These are phyloP conservation scores for Cisticola juncidis DNA, from an alignment of 2,113 vertebrate genomes.

Conservation along the genomic window DNA sequence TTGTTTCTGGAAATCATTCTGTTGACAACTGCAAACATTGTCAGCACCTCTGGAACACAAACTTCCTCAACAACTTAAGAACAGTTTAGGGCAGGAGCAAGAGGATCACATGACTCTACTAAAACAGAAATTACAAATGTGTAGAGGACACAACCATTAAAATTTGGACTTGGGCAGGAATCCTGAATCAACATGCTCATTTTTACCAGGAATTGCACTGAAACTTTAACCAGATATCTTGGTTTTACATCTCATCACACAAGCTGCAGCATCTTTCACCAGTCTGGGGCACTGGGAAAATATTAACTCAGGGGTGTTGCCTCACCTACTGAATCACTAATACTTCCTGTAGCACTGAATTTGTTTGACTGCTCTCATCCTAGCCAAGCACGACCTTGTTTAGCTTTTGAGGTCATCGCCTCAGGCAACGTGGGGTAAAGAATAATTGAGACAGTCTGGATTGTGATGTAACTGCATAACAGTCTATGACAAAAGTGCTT, in stretches of 20 bases:
- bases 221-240: neutral
- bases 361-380: slow-evolving; percentile 8
- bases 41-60: neutral
- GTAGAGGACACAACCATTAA: neutral
- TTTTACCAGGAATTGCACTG: neutral
- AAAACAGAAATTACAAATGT: neutral
- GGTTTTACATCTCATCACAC: neutral
- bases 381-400: neutral
- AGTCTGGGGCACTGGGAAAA: neutral
- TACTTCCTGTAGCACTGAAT: slow-evolving; percentile 7
- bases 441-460: slow-evolving; percentile 45
- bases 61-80: neutral
- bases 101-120: neutral
- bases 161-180: neutral
- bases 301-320: neutral
- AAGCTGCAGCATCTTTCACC: neutral
- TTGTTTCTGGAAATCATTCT: neutral
- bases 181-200: neutral
- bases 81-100: neutral
- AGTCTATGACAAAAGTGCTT: neutral
- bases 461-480: slow-evolving; percentile 7
- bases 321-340: slow-evolving; percentile 1
- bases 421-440: neutral
- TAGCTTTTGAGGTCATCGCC: neutral
- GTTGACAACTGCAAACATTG: neutral